Evolutionary conservation across 2,888 invertebrate species (phyloP), one percentile per base, ranked within the genome.

Genomic region (Drosophila formosana): DNA sequence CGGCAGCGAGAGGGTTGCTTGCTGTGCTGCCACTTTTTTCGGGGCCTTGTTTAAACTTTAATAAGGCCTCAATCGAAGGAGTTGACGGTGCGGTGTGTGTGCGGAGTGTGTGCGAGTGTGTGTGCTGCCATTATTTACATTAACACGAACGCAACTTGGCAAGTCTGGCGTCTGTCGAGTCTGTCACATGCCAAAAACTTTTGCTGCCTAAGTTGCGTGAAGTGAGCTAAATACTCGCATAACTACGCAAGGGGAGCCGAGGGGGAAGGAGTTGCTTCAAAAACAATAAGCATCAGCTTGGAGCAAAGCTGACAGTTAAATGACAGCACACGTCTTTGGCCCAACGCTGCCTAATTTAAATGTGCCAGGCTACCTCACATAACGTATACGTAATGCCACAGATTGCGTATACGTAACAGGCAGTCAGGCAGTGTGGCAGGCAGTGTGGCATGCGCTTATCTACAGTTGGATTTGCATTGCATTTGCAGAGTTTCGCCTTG

Each of bases 281-380:
- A 74, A 80, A 85, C 82, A 84, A 87, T 82, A 70, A 68, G 67
- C 76, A 80, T 66, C 78, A 66, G 43, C 66, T 56, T 58, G 61
- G 39, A 63, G 53, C 11, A 65, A 66, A 77, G 72, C 83, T 74
- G 88, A 79, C 88, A 85, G 85, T 49, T 69, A 79, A 81, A 75
- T 77, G 88, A 85, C 84, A 85, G 66, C 39, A 72, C 53, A 67
- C 62, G 56, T 75, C 68, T 60, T 49, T 46, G 56, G 7, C 25
- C 18, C 47, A 25, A 7, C 26, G 25, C 23, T 11, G 63, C 51
- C 60, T 58, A 66, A 66, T 73, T 73, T 73, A 70, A 63, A 82
- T 80, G 58, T 51, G 43, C 37, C 55, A 13, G 45, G 51, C 41
- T 46, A 32, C 34, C 68, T 41, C 41, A 41, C 47, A 30, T 30